A percentile compares a stretch with the other conserved stretches of the same genome.
phyloP scores from a whole-genome alignment of 2,888 invertebrate genomes.

The Mayetiola destructor region DNA sequence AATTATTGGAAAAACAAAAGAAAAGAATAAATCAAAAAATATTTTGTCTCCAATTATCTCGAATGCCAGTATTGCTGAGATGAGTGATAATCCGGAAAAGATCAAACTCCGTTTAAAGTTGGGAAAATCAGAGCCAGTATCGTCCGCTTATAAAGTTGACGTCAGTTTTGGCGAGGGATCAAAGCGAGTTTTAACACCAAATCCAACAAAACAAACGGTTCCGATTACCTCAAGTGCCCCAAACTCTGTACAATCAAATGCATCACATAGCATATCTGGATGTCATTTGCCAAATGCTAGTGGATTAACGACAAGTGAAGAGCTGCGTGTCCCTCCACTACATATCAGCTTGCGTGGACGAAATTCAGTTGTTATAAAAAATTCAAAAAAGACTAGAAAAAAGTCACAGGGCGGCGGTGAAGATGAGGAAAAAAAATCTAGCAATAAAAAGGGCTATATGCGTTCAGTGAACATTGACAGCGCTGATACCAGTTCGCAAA shows the following conservation, averaged over 20 bases:
- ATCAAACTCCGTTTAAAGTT: conserved; percentile 69
- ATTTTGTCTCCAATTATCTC: conserved; percentile 29
- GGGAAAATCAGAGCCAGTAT: conserved; percentile 68
- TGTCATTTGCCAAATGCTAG: not conserved
- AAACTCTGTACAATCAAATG: conserved; percentile 15
- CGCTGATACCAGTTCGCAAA: not conserved
- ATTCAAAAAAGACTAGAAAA: conserved; percentile 54
- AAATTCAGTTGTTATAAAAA: conserved; percentile 71
- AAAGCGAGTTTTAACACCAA: conserved; percentile 29
- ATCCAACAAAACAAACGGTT: conserved; percentile 23
- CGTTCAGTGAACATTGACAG: not conserved
- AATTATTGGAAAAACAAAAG: conserved; percentile 23
- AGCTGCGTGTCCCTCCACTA: conserved; percentile 71
- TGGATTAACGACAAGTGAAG: conserved; percentile 37
- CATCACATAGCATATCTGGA: not conserved
- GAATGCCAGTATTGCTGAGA: conserved; percentile 1
- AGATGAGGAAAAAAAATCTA: conserved; percentile 34
- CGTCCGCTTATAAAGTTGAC: conserved; percentile 66
- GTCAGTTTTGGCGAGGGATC: conserved; percentile 52
- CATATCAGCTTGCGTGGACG: conserved; percentile 75
- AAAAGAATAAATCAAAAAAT: conserved; percentile 10
- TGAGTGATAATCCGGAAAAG: conserved; percentile 43
- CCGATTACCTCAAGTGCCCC: conserved; percentile 23
- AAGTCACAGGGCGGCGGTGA: conserved; percentile 39
- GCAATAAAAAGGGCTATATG: not conserved